Conservation (phyloP, 2,888 invertebrate species). For the Amblyjoppa proteus region DNA sequence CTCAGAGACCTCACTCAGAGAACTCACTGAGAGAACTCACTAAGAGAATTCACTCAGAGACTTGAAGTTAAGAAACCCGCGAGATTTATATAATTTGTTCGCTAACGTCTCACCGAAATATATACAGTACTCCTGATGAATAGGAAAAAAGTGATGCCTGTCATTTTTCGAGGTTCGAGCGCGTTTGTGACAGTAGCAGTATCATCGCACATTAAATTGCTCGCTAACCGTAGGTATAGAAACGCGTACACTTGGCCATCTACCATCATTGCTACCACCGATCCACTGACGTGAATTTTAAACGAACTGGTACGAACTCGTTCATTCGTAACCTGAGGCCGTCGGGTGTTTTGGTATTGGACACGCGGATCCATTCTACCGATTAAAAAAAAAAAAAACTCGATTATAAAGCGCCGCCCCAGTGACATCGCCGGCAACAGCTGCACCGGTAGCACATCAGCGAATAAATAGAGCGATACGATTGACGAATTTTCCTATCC, state of each 20-base stretch:
- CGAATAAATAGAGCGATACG: constrained; percentile 40
- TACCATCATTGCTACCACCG: constrained; percentile 5
- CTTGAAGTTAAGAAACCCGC: too few relatives aligned
- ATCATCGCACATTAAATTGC: constrained; percentile 40
- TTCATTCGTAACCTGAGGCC: constrained; percentile 48
- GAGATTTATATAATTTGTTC: not conserved
- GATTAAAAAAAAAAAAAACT: constrained; percentile 27
- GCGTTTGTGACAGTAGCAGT: not conserved
- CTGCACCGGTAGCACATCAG: constrained; percentile 13
- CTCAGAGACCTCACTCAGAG: too few relatives aligned
- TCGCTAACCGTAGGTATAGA: constrained; percentile 47
- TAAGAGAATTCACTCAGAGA: too few relatives aligned
- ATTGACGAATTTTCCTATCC: constrained; percentile 45
- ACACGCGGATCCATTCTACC: constrained; percentile 5
- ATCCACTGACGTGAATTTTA: constrained; percentile 43
- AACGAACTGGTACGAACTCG: constrained; percentile 49
- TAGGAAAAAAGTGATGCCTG: not conserved
- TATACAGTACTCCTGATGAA: not conserved
- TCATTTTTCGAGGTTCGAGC: not conserved
- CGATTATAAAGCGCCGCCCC: constrained; percentile 54
- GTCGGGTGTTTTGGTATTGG: constrained; percentile 15
- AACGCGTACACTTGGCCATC: not conserved
- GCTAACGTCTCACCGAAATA: not conserved
- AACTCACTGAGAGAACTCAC: too few relatives aligned
- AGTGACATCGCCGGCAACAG: constrained; percentile 23